phyloP scores from a whole-genome alignment of 2,113 vertebrate species.

The Chionis minor region DNA sequence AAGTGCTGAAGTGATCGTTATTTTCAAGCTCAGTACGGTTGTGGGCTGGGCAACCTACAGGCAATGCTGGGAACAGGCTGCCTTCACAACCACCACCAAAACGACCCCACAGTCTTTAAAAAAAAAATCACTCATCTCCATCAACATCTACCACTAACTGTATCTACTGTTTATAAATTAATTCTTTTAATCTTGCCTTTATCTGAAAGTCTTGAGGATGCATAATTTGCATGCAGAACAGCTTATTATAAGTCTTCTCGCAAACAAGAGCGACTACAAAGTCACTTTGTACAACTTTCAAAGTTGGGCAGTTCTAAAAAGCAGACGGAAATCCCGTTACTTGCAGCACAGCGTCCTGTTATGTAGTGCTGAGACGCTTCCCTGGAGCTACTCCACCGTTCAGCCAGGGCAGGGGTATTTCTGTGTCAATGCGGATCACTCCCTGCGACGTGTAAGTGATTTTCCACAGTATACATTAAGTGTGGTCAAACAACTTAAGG shows the following conservation, averaged over 20 bases:
- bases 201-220: not conserved
- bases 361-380: not conserved
- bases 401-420: not conserved
- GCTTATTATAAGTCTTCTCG: not conserved
- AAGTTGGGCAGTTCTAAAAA: not conserved
- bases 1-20: fast-evolving
- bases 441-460: not conserved
- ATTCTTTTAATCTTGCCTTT: not conserved
- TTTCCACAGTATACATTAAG: not conserved
- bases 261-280: not conserved
- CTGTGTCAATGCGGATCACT: not conserved
- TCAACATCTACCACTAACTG: not conserved
- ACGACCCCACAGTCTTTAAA: not conserved
- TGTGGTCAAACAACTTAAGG: not conserved
- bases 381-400: not conserved
- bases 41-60: not conserved
- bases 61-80: not conserved
- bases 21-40: not conserved
- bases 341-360: not conserved
- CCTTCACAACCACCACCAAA: not conserved
- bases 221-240: not conserved
- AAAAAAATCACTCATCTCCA: not conserved
- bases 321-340: not conserved
- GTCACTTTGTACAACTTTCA: not conserved
- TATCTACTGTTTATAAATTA: not conserved